A percentile compares a stretch with the other conserved stretches of the same genome.
Conservation (phyloP, 2,797 vertebrate species). For the Sebastes dallii region DNA sequence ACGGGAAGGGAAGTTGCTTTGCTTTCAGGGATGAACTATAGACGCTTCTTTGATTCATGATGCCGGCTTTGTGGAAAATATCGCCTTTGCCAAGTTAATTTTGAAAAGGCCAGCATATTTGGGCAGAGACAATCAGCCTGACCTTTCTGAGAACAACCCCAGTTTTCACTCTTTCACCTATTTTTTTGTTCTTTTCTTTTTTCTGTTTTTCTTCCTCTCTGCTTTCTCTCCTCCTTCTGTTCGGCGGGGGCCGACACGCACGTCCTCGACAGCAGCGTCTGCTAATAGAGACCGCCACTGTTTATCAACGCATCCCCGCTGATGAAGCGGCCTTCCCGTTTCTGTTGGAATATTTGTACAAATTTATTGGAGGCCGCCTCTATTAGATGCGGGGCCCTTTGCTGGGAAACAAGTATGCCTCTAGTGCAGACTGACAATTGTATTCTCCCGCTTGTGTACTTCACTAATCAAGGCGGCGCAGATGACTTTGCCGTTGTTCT, state of each 20-base stretch:
- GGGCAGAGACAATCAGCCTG: constrained; percentile 86
- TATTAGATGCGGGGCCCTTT: constrained; percentile 56
- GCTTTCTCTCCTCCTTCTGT: not conserved
- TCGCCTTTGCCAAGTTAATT: constrained; percentile 86
- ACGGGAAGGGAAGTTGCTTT: constrained; percentile 51
- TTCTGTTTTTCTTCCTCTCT: not conserved
- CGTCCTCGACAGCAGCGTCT: constrained; percentile 50
- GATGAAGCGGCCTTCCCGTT: constrained; percentile 61
- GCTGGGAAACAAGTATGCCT: constrained; percentile 57
- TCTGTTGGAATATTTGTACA: constrained; percentile 70
- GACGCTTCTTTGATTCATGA: constrained; percentile 85
- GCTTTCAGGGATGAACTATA: constrained; percentile 81
- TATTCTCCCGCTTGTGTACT: constrained; percentile 67
- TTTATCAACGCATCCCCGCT: constrained; percentile 61
- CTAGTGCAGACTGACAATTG: constrained; percentile 67
- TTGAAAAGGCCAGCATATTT: constrained; percentile 89
- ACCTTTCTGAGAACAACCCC: constrained; percentile 83
- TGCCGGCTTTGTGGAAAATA: constrained; percentile 83
- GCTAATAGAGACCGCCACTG: constrained; percentile 58
- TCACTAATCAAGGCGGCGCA: constrained; percentile 73
- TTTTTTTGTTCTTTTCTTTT: constrained; percentile 35
- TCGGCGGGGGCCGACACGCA: constrained; percentile 12
- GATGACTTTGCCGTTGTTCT: constrained; percentile 70
- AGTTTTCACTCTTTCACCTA: constrained; percentile 72
- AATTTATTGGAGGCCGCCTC: constrained; percentile 63